These are phyloP conservation scores for Vidua chalybeata DNA, from an alignment of 2,113 vertebrate genomes.

Conservation along the genomic window DNA sequence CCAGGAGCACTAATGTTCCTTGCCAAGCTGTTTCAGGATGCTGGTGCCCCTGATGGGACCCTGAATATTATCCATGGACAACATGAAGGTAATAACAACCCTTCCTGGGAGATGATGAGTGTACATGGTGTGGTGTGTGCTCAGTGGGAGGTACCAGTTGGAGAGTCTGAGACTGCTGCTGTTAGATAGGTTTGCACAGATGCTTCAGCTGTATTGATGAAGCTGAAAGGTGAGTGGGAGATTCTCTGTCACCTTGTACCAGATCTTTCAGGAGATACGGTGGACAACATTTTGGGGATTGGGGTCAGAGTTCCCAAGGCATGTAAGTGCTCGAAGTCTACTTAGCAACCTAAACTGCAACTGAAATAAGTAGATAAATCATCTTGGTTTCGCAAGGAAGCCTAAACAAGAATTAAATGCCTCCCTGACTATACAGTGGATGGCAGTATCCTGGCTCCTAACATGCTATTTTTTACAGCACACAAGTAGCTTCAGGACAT, in stretches of 20 bases:
- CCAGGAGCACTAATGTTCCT: slow-evolving; percentile 92
- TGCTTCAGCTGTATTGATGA: neutral
- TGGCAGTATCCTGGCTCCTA: neutral
- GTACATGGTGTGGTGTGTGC: neutral
- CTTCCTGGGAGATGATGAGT: neutral
- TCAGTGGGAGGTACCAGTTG: neutral
- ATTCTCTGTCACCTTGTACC: neutral
- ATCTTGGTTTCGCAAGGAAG: neutral
- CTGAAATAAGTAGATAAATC: neutral
- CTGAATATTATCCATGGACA: slow-evolving; percentile 95
- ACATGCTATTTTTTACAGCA: neutral
- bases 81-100: slow-evolving; percentile 79
- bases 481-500: neutral
- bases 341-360: neutral
- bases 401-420: neutral
- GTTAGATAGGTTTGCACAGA: neutral
- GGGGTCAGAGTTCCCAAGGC: neutral
- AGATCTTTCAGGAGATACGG: neutral
- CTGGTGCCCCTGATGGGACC: slow-evolving; percentile 90
- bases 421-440: neutral
- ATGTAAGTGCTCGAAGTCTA: neutral
- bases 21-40: slow-evolving; percentile 90
- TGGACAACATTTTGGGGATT: neutral
- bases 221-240: neutral
- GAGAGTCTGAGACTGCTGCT: neutral